A percentile compares a stretch with the other conserved stretches of the same genome.
Evolutionary conservation across 2,797 vertebrate genomes (phyloP).

Genomic region (Macropodus opercularis): DNA sequence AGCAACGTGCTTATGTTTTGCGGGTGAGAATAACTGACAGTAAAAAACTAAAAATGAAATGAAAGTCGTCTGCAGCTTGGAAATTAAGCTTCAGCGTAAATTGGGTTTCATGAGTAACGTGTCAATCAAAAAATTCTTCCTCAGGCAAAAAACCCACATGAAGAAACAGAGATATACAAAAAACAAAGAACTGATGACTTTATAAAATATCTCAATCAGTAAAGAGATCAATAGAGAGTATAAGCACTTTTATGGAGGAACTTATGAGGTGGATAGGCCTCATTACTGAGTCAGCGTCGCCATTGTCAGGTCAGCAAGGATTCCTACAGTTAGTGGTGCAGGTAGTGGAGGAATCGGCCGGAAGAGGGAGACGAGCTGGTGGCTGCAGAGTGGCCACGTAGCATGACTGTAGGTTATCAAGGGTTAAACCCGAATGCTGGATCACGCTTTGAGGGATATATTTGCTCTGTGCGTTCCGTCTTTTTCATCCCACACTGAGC

Average conservation of each 20-base stretch:
- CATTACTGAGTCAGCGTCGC: too few relatives aligned
- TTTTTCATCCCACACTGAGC: constrained; percentile 4
- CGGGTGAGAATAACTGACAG: constrained; percentile 84
- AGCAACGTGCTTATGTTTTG: constrained; percentile 99
- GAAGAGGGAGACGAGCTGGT: too few relatives aligned
- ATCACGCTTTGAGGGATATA: neutral
- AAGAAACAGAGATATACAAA: constrained; percentile 22
- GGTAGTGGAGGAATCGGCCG: too few relatives aligned
- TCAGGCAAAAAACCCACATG: constrained; percentile 1
- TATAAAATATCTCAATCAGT: neutral
- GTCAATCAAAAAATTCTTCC: constrained; percentile 15
- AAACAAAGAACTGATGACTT: neutral
- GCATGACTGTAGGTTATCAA: too few relatives aligned
- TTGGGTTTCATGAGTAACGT: constrained; percentile 17
- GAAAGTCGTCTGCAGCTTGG: constrained; percentile 23
- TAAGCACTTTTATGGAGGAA: too few relatives aligned
- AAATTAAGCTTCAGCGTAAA: constrained; percentile 11
- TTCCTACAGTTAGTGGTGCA: too few relatives aligned
- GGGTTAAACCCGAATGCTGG: neutral
- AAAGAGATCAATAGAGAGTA: too few relatives aligned
- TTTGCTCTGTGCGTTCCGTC: neutral
- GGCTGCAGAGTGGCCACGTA: too few relatives aligned
- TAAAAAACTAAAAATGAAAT: too few relatives aligned
- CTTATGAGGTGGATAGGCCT: too few relatives aligned
- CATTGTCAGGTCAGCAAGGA: too few relatives aligned